Percentiles rank a stretch among this genome's conserved stretches.
These are phyloP conservation scores for Zaprionus taronus DNA, from an alignment of 1,140 invertebrate genomes.

Conservation along the genomic window DNA sequence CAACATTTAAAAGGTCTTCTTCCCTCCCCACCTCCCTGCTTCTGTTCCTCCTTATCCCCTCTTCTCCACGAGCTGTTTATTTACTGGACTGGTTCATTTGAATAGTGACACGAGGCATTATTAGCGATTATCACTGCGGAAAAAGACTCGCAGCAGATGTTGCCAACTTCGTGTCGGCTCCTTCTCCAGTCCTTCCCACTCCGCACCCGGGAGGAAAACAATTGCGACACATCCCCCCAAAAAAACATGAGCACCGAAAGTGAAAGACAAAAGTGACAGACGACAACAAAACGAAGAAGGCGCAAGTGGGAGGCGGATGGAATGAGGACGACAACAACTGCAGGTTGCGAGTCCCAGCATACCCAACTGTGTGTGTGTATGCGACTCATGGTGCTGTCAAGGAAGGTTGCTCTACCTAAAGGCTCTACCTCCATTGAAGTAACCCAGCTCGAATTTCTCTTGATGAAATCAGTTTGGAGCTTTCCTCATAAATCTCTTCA, in stretches of 20 bases:
- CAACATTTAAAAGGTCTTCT: neutral
- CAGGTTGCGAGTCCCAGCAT: conserved; percentile 27
- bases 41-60: neutral
- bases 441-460: neutral
- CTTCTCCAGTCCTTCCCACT: neutral
- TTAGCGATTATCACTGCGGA: conserved; percentile 75
- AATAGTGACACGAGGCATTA: conserved; percentile 74
- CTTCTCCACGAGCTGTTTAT: conserved; percentile 61
- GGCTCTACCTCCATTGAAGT: neutral
- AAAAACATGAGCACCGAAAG: conserved; percentile 59
- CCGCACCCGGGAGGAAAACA: neutral
- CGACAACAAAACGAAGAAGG: conserved; percentile 29
- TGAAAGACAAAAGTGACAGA: conserved; percentile 48
- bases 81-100: conserved; percentile 66
- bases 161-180: conserved; percentile 39
- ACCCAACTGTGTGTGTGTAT: conserved; percentile 2
- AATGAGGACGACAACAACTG: conserved; percentile 26
- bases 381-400: neutral
- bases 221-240: conserved; percentile 19
- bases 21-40: neutral
- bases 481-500: neutral
- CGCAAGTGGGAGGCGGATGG: neutral
- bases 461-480: neutral
- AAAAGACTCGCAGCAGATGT: conserved; percentile 61
- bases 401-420: neutral